phyloP scores from a whole-genome alignment of 37 sponge, comb jelly and placozoan genomes.

The Beroe forskalii region DNA sequence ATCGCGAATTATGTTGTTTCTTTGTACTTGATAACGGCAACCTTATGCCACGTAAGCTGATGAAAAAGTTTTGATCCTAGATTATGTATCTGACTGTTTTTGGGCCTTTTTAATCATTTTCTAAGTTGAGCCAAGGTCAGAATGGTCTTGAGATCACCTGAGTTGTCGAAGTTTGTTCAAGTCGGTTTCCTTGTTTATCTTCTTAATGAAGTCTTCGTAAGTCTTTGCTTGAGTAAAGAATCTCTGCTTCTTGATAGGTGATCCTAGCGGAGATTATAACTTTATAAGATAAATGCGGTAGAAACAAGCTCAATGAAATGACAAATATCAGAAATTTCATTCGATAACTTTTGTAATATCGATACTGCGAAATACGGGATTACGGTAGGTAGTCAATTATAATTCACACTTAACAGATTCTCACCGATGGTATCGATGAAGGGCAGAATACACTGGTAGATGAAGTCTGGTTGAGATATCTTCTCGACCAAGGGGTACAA shows the following conservation, averaged over 20 bases:
- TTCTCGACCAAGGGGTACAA: neutral
- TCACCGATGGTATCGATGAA: conserved; percentile 6
- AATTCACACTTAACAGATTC: too few relatives aligned
- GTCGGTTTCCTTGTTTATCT: conserved; percentile 48
- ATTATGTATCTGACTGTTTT: too few relatives aligned
- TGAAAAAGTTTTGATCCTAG: too few relatives aligned
- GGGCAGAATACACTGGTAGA: conserved; percentile 4
- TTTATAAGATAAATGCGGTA: neutral
- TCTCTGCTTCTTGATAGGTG: conserved; percentile 1
- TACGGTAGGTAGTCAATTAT: too few relatives aligned
- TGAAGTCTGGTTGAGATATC: neutral
- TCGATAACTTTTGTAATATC: too few relatives aligned
- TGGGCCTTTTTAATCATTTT: too few relatives aligned
- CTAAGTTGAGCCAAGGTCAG: neutral
- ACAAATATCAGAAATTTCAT: too few relatives aligned
- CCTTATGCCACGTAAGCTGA: too few relatives aligned
- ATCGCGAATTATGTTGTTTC: too few relatives aligned
- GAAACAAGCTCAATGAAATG: too few relatives aligned
- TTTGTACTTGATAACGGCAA: too few relatives aligned
- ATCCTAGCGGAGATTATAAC: conserved; percentile 12
- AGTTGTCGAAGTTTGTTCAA: conserved; percentile 31
- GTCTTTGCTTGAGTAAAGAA: conserved; percentile 62
- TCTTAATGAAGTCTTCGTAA: conserved; percentile 46
- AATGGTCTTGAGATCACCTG: neutral
- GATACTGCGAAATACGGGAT: too few relatives aligned